A percentile compares a stretch with the other conserved stretches of the same genome.
Conservation (phyloP, 2,113 vertebrate species). For the Cochlearius cochlearius region DNA sequence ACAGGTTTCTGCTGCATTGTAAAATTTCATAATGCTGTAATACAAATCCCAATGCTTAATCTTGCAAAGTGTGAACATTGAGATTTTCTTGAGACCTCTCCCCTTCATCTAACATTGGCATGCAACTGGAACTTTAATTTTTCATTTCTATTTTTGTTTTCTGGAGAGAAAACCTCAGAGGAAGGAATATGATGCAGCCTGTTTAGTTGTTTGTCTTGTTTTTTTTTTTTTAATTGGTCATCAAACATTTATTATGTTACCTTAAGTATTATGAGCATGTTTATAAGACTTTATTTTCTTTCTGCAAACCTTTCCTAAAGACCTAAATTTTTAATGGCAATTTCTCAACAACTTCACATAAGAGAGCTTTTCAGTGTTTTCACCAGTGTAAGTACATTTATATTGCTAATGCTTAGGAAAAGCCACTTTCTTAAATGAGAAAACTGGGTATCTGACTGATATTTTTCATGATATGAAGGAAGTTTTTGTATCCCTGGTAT, state of each 20-base stretch:
- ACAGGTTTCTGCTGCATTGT: conserved; percentile 22
- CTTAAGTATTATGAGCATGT: neutral
- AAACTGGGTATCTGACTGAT: neutral
- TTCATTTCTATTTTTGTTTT: neutral
- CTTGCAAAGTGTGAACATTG: neutral
- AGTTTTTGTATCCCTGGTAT: neutral
- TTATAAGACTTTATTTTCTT: neutral
- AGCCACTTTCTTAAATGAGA: neutral
- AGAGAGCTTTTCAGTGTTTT: neutral
- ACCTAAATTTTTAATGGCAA: conserved; percentile 8
- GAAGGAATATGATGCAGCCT: neutral
- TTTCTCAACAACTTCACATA: neutral
- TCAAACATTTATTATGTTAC: neutral
- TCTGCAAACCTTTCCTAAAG: neutral
- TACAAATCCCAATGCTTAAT: neutral
- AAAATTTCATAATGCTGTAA: neutral
- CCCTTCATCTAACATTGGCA: neutral
- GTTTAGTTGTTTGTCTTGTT: no score
- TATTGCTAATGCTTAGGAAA: neutral
- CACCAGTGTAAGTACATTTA: neutral
- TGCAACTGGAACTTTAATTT: neutral
- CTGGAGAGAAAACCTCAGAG: neutral
- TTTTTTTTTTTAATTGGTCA: neutral
- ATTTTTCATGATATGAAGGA: neutral
- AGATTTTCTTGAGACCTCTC: neutral